Conservation (phyloP, 2,888 invertebrate species). For the Phaonia tiefii region DNA sequence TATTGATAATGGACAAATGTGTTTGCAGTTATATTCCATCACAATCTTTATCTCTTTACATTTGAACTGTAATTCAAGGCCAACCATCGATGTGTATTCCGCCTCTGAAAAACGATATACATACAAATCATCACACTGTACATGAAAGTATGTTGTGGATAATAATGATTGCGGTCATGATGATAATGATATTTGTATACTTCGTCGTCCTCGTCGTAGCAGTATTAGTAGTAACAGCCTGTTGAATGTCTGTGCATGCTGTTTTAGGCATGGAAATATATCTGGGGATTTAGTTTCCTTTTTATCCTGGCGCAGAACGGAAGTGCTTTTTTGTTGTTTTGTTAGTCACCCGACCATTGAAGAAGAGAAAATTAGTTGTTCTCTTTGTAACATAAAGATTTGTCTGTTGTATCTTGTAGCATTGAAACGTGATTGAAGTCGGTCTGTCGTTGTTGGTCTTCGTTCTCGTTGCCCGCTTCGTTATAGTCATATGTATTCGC, state of each 20-base stretch:
- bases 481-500: background rate
- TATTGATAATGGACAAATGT: no score
- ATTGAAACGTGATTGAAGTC: background rate
- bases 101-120: background rate
- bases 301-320: conserved; percentile 62
- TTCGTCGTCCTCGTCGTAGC: background rate
- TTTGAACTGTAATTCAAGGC: no score
- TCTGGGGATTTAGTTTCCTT: conserved; percentile 56
- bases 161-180: no score
- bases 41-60: no score
- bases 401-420: no score
- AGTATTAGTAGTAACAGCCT: conserved; percentile 45
- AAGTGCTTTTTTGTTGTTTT: conserved; percentile 44
- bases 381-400: no score
- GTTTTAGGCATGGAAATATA: conserved; percentile 50
- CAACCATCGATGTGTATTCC: no score
- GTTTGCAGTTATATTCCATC: no score
- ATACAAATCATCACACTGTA: background rate
- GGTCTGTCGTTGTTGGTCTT: background rate
- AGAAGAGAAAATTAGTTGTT: no score
- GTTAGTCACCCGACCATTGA: conserved; percentile 15
- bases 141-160: background rate
- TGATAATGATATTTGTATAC: no score
- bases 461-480: no score
- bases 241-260: conserved; percentile 55